Evolutionary conservation across 64 coral and sea anemone genomes (phyloP).

Genomic region (Pocillopora damicornis): DNA sequence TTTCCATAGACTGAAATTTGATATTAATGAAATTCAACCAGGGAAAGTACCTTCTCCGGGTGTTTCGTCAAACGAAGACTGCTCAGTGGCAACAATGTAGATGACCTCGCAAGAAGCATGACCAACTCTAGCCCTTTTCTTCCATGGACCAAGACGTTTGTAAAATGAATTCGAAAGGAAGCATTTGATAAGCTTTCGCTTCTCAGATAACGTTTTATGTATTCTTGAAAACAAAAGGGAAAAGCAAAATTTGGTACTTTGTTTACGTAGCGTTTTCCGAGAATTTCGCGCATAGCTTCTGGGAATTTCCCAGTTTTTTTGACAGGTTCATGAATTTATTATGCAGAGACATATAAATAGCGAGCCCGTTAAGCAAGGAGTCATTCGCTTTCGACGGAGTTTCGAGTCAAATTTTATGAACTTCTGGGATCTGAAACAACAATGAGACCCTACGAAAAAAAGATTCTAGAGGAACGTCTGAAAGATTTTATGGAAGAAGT

Average conservation of each 20-base stretch:
- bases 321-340: neutral
- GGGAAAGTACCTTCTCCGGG: neutral
- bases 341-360: neutral
- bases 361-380: neutral
- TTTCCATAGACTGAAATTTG: neutral
- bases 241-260: neutral
- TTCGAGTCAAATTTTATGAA: neutral
- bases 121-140: too few relatives aligned
- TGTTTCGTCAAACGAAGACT: neutral
- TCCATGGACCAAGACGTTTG: too few relatives aligned
- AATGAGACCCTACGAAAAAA: constrained; percentile 1
- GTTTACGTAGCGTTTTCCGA: neutral
- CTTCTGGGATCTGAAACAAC: too few relatives aligned
- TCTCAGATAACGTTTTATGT: neutral
- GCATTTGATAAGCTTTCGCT: neutral
- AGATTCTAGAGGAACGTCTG: constrained; percentile 37
- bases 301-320: constrained; percentile 9
- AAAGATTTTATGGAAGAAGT: constrained; percentile 55
- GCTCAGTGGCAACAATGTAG: too few relatives aligned
- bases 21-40: neutral
- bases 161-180: neutral
- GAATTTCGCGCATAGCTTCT: neutral
- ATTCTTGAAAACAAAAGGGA: neutral
- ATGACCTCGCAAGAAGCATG: too few relatives aligned
- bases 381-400: neutral